Conservation (phyloP, 2,888 invertebrate species). For the Microctonus hyperodae region DNA sequence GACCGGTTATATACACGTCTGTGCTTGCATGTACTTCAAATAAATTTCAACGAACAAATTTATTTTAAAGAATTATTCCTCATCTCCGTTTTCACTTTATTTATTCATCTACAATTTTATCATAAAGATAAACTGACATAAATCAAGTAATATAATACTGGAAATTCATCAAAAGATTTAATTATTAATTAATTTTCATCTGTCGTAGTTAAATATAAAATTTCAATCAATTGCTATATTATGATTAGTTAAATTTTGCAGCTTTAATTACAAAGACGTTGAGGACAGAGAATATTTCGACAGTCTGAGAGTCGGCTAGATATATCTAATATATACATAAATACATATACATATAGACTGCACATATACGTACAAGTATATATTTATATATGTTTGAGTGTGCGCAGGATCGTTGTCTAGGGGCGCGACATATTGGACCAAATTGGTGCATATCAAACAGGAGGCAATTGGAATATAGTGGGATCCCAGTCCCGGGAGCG, state of each 20-base stretch:
- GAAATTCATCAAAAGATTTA: background rate
- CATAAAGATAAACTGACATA: too few species aligned
- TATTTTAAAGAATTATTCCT: background rate
- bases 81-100: background rate
- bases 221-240: too few species aligned
- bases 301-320: constrained; percentile 13
- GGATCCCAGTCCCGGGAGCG: constrained; percentile 43
- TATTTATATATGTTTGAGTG: constrained; percentile 17
- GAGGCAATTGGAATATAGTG: constrained; percentile 59
- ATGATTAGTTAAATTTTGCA: background rate
- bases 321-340: background rate
- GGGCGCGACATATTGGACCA: constrained; percentile 60
- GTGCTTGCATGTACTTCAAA: background rate
- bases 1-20: too few species aligned
- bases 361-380: constrained; percentile 3
- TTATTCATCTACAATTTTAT: too few species aligned
- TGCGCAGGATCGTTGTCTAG: constrained; percentile 43
- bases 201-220: too few species aligned
- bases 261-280: background rate
- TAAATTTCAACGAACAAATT: background rate
- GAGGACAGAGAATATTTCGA: background rate
- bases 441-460: constrained; percentile 62
- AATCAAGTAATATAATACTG: too few species aligned
- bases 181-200: background rate
- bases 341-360: background rate